phyloP scores from a whole-genome alignment of 1,140 invertebrate species.

The Amyelois transitella region DNA sequence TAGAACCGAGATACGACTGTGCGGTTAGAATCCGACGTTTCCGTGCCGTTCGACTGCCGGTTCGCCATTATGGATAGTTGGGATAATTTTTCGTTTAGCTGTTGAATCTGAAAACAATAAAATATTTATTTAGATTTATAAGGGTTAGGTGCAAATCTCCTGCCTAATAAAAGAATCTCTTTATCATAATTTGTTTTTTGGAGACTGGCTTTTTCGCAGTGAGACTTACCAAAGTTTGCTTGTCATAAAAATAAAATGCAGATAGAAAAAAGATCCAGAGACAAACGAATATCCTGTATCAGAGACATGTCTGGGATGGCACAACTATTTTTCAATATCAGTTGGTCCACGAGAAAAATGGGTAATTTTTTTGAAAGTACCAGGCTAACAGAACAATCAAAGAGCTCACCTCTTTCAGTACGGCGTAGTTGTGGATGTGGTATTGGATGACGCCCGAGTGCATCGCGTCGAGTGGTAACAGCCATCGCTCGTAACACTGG shows the following conservation, averaged over 20 bases:
- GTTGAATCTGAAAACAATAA: constrained; percentile 40
- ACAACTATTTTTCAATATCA: too few relatives aligned
- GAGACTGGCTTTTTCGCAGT: too few relatives aligned
- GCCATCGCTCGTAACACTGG: constrained; percentile 92
- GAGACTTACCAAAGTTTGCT: too few relatives aligned
- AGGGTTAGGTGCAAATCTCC: too few relatives aligned
- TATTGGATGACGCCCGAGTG: constrained; percentile 78
- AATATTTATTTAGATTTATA: neutral
- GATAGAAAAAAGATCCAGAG: too few relatives aligned
- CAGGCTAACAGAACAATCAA: neutral
- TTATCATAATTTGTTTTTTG: too few relatives aligned
- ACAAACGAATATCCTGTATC: too few relatives aligned
- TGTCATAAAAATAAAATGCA: too few relatives aligned
- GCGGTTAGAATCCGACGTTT: constrained; percentile 7
- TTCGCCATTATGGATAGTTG: constrained; percentile 49
- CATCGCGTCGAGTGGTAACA: constrained; percentile 86
- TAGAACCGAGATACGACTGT: constrained; percentile 53
- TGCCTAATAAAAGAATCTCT: too few relatives aligned
- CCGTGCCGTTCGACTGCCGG: constrained; percentile 35
- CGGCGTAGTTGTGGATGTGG: constrained; percentile 42
- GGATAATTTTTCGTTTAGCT: constrained; percentile 44
- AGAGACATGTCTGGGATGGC: too few relatives aligned
- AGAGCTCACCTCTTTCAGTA: constrained; percentile 31
- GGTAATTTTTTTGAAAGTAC: neutral
- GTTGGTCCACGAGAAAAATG: too few relatives aligned